Evolutionary conservation across 2,888 invertebrate species (phyloP).

Genomic region (Hyposoter dolosus): DNA sequence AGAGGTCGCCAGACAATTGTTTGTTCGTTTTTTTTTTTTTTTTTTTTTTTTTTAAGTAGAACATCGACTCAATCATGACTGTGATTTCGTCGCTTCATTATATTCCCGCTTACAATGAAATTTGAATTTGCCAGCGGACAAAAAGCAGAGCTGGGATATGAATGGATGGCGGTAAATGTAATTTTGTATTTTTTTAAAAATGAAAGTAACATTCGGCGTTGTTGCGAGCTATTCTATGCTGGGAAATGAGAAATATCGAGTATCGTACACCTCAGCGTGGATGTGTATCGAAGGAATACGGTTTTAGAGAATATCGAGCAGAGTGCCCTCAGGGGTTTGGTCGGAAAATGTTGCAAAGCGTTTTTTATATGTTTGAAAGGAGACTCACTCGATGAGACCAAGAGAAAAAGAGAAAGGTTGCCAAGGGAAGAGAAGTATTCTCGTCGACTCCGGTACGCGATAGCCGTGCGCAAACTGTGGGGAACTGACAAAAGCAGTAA

Average conservation of each 20-base stretch:
- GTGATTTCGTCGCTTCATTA: not conserved
- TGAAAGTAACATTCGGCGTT: not conserved
- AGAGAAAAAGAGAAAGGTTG: not conserved
- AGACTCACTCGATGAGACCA: conserved; percentile 13
- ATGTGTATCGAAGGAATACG: conserved; percentile 38
- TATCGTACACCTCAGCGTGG: not conserved
- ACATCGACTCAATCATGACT: not conserved
- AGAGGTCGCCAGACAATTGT: too few species aligned
- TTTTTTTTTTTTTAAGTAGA: not conserved
- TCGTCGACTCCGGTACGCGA: conserved; percentile 40
- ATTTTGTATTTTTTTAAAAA: not conserved
- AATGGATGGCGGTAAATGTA: not conserved
- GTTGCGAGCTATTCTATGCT: conserved; percentile 39
- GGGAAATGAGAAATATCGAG: conserved; percentile 30
- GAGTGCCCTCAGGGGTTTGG: conserved; percentile 23
- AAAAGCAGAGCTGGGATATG: conserved; percentile 6
- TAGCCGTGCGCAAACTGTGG: conserved; percentile 46
- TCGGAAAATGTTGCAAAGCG: conserved; percentile 12
- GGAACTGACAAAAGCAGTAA: conserved; percentile 40
- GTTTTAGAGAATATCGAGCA: conserved; percentile 51
- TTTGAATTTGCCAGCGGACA: not conserved
- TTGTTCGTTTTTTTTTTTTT: not conserved
- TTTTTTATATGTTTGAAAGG: conserved; percentile 42
- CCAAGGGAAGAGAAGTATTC: conserved; percentile 25
- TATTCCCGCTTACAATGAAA: not conserved